phyloP scores from a whole-genome alignment of 2,888 invertebrate species.

The Dorcus hopei region DNA sequence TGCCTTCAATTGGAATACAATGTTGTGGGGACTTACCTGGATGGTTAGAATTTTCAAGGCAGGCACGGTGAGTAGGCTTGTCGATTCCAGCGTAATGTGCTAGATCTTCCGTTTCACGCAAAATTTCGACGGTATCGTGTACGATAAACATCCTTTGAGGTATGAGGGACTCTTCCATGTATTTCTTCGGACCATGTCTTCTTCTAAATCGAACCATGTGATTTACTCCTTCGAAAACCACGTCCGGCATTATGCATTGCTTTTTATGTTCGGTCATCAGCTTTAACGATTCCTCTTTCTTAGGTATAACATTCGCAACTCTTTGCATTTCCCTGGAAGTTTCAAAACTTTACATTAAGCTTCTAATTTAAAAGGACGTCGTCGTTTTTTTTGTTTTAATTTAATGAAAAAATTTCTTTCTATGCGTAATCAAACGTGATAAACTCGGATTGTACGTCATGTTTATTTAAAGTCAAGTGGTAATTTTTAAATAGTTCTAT shows the following conservation, averaged over 20 bases:
- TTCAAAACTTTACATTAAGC: constrained; percentile 1
- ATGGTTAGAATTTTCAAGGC: constrained; percentile 56
- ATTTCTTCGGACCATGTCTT: constrained; percentile 47
- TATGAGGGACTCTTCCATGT: constrained; percentile 55
- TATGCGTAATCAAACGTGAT: no score
- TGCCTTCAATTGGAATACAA: no score
- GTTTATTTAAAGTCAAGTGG: no score
- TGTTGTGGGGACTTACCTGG: constrained; percentile 27
- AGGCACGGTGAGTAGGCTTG: constrained; percentile 61
- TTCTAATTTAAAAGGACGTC: neutral
- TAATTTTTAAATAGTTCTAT: no score
- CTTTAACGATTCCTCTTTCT: constrained; percentile 50
- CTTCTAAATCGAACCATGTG: constrained; percentile 57
- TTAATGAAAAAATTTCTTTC: no score
- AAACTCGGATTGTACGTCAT: no score
- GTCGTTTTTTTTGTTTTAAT: neutral
- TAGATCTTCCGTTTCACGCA: constrained; percentile 59
- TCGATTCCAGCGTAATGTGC: constrained; percentile 60
- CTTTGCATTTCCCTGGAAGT: constrained; percentile 56
- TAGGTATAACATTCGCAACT: constrained; percentile 36
- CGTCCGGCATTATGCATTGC: constrained; percentile 64
- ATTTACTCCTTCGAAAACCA: constrained; percentile 65
- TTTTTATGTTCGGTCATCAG: constrained; percentile 58
- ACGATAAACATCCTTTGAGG: constrained; percentile 65
- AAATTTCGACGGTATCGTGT: constrained; percentile 71